Evolutionary conservation across 2,113 vertebrate genomes (phyloP).

Genomic region (Numida meleagris): DNA sequence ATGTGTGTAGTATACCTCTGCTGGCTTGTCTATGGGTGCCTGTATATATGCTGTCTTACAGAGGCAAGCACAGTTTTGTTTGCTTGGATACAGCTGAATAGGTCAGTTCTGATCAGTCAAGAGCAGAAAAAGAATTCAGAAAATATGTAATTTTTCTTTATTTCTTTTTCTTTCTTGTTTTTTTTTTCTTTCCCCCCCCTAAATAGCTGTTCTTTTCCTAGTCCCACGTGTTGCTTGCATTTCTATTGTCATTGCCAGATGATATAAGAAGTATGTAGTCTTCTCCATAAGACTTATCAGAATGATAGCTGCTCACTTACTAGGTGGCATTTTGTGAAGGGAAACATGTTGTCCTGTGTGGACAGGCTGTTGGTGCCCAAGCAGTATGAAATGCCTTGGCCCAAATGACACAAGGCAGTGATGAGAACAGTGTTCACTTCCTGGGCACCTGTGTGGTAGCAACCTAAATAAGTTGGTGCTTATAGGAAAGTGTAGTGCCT

Average conservation of each 20-base stretch:
- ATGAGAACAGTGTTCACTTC: not conserved
- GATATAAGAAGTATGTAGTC: too few species aligned
- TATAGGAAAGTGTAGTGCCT: not conserved
- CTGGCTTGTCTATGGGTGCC: not conserved
- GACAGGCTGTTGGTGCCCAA: not conserved
- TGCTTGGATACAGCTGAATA: not conserved
- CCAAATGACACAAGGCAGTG: not conserved
- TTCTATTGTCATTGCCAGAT: not conserved
- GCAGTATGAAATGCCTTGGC: not conserved
- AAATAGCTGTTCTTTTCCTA: not conserved
- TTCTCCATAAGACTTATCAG: not conserved
- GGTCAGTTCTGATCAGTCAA: not conserved
- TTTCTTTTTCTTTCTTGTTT: not conserved
- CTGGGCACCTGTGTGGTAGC: rapidly evolving
- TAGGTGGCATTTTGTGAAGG: not conserved
- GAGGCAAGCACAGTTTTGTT: not conserved
- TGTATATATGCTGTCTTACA: rapidly evolving
- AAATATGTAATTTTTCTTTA: not conserved
- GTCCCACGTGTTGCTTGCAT: not conserved
- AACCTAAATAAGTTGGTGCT: not conserved
- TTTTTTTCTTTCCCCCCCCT: not conserved
- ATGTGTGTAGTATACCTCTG: not conserved
- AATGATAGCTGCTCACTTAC: not conserved
- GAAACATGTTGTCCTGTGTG: not conserved
- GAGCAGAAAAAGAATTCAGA: not conserved